Evolutionary conservation across 2,797 vertebrate genomes (phyloP).

Genomic region (Trematomus bernacchii): DNA sequence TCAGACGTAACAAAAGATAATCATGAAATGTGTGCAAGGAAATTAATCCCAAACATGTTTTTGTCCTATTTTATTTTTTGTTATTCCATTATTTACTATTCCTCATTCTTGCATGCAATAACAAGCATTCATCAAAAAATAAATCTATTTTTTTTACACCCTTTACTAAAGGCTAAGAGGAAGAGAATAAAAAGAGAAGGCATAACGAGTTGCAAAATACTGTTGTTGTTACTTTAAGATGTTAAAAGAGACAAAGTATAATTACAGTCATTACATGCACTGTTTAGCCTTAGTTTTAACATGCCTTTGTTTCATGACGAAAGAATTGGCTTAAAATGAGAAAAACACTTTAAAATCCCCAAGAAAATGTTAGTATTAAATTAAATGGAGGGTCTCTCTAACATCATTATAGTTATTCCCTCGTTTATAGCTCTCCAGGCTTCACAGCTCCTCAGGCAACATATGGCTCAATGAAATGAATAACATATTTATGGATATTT

Average conservation of each 20-base stretch:
- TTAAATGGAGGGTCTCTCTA: not conserved
- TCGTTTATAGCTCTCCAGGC: constrained; percentile 10
- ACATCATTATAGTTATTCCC: constrained; percentile 4
- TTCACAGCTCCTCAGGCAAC: constrained; percentile 18
- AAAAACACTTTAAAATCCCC: constrained; percentile 10
- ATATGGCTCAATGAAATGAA: constrained; percentile 20
- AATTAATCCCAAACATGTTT: not conserved
- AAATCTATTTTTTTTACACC: not conserved
- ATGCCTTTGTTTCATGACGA: not conserved
- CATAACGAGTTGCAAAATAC: constrained; percentile 14
- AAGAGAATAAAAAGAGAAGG: constrained; percentile 3
- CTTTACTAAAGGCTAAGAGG: constrained; percentile 1
- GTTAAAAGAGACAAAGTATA: constrained; percentile 10
- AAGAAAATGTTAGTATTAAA: constrained; percentile 8
- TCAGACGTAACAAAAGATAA: not conserved
- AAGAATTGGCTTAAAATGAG: constrained; percentile 2
- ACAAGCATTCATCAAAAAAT: not conserved
- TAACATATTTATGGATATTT: constrained; percentile 30
- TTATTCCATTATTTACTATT: not conserved
- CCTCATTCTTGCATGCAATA: not conserved
- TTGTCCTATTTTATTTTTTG: not conserved
- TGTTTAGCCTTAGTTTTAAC: constrained; percentile 7
- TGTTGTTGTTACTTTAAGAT: constrained; percentile 13
- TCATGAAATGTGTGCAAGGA: not conserved
- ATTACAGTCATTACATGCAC: constrained; percentile 19